Percentiles rank a stretch among this genome's conserved stretches.
These are phyloP conservation scores for Forbesichthys papilliferus DNA, from an alignment of 2,113 vertebrate genomes.

Conservation along the genomic window DNA sequence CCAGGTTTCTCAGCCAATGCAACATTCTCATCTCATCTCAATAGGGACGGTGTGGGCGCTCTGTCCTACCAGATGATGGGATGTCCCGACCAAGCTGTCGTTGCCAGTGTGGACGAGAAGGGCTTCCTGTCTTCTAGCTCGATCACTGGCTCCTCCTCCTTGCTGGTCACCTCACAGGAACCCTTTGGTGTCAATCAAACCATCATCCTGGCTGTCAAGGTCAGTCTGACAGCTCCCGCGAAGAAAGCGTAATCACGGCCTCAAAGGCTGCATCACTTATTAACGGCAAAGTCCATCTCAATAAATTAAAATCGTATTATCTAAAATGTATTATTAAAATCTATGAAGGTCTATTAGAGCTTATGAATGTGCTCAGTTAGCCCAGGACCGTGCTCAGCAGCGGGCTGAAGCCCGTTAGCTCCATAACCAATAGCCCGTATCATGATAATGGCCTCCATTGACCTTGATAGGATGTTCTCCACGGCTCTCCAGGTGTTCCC, in stretches of 20 bases:
- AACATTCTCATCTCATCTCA: neutral
- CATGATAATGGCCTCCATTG: constrained; percentile 3
- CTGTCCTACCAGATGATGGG: constrained; percentile 85
- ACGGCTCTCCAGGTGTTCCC: constrained; percentile 83
- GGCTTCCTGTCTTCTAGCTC: constrained; percentile 85
- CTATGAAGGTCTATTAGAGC: neutral
- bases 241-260: constrained; percentile 5
- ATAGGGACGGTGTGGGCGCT: constrained; percentile 81
- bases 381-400: neutral
- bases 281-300: constrained; percentile 1
- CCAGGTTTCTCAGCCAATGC: neutral
- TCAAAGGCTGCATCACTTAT: neutral
- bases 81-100: constrained; percentile 76
- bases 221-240: constrained; percentile 35
- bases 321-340: no score
- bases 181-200: constrained; percentile 80
- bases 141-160: constrained; percentile 79
- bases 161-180: constrained; percentile 88
- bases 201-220: constrained; percentile 77
- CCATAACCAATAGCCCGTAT: neutral
- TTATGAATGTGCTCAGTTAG: neutral
- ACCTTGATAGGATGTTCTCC: constrained; percentile 2
- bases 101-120: constrained; percentile 83
- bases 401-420: no score
- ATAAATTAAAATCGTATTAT: neutral